Percentiles rank a stretch among this genome's conserved stretches.
phyloP scores from a whole-genome alignment of 2,797 vertebrate species.

The Pristis pectinata region DNA sequence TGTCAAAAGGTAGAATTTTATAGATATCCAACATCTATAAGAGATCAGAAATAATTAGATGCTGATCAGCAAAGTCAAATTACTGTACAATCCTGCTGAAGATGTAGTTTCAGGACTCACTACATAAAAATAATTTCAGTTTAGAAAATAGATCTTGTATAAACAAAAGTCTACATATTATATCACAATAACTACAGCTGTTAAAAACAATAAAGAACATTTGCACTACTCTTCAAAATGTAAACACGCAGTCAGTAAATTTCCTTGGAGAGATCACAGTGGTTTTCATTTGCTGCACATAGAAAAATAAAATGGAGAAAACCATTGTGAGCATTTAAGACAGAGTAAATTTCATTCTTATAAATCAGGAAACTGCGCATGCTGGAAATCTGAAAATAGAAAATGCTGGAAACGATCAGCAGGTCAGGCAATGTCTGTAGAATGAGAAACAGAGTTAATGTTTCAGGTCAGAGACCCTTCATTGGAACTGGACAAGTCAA shows the following conservation, averaged over 20 bases:
- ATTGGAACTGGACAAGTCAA: too few relatives aligned
- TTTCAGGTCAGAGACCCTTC: too few relatives aligned
- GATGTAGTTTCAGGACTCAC: neutral
- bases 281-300: neutral
- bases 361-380: too few relatives aligned
- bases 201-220: neutral
- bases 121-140: neutral
- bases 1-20: slow-evolving; percentile 77
- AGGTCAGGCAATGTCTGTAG: too few relatives aligned
- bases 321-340: neutral
- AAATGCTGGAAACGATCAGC: too few relatives aligned
- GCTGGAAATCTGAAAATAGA: too few relatives aligned
- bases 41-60: slow-evolving; percentile 35
- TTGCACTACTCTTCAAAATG: neutral
- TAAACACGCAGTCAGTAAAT: neutral
- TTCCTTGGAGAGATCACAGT: neutral
- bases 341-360: neutral
- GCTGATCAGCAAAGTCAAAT: neutral
- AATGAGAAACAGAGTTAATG: too few relatives aligned
- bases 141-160: neutral
- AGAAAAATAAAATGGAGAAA: neutral
- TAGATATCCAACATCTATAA: slow-evolving; percentile 84
- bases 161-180: neutral
- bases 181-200: neutral
- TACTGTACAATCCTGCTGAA: neutral